Conservation (phyloP, 2,888 invertebrate genomes). For the Tachina lurida region DNA sequence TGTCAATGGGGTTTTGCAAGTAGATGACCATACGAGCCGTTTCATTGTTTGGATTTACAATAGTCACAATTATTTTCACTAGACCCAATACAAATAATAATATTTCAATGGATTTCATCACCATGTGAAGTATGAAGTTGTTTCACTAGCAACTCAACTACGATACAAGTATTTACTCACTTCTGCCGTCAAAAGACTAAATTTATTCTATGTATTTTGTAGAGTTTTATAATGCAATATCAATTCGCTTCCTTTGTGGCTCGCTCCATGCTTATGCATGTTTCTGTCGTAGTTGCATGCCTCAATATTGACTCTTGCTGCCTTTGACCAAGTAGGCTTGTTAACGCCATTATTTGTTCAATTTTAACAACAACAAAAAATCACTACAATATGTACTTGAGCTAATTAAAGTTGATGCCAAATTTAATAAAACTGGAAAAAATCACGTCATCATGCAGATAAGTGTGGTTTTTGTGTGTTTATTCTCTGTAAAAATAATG, state of each 20-base stretch:
- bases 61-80: constrained; percentile 51
- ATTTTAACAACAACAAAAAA: constrained; percentile 24
- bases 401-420: constrained; percentile 65
- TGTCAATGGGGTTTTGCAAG: constrained; percentile 76
- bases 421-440: constrained; percentile 45
- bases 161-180: constrained; percentile 39
- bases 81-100: constrained; percentile 33
- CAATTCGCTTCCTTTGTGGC: constrained; percentile 52
- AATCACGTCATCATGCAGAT: constrained; percentile 49
- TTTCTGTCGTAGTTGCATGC: constrained; percentile 51
- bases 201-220: constrained; percentile 24
- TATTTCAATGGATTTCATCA: constrained; percentile 35
- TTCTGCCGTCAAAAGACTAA: constrained; percentile 37
- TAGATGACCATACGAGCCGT: constrained; percentile 77
- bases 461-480: constrained; percentile 20
- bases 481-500: constrained; percentile 3
- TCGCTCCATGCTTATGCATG: constrained; percentile 23
- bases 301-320: constrained; percentile 55
- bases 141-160: constrained; percentile 7
- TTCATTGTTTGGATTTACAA: constrained; percentile 77
- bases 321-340: constrained; percentile 70
- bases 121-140: not conserved
- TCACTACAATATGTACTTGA: constrained; percentile 62
- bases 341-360: constrained; percentile 64
- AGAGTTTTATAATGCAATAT: constrained; percentile 60